phyloP scores from a whole-genome alignment of 1,140 invertebrate genomes.

The Ylistrum balloti region DNA sequence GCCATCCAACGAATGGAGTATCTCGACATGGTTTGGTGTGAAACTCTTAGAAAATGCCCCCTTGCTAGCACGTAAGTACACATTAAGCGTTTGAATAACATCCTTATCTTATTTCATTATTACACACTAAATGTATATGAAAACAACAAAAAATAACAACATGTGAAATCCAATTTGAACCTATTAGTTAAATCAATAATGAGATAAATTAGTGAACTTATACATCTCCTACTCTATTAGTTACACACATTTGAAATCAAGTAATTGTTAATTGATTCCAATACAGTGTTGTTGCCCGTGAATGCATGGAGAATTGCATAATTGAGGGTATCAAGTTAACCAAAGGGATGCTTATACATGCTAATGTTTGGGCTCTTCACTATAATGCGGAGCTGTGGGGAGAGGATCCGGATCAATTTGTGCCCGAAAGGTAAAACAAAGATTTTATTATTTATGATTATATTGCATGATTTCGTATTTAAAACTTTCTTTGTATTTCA shows the following conservation, averaged over 20 bases:
- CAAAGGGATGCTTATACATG: constrained; percentile 79
- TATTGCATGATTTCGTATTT: too few relatives aligned
- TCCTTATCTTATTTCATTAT: too few relatives aligned
- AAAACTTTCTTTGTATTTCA: too few relatives aligned
- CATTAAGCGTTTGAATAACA: too few relatives aligned
- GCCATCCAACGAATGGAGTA: constrained; percentile 71
- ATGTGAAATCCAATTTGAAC: too few relatives aligned
- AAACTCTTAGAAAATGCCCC: constrained; percentile 77
- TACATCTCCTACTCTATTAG: too few relatives aligned
- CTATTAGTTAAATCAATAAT: too few relatives aligned
- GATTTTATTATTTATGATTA: too few relatives aligned
- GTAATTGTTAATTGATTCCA: not conserved
- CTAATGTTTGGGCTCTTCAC: constrained; percentile 81
- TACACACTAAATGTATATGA: too few relatives aligned
- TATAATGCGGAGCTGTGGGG: constrained; percentile 80
- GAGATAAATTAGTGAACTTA: too few relatives aligned
- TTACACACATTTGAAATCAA: not conserved
- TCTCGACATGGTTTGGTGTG: constrained; percentile 77
- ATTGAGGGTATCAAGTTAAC: constrained; percentile 77
- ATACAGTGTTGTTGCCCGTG: constrained; percentile 78
- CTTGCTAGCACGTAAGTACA: constrained; percentile 76
- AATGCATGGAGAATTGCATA: constrained; percentile 77
- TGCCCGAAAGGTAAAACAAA: constrained; percentile 75
- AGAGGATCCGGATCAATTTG: constrained; percentile 75
- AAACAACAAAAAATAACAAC: too few relatives aligned